These are phyloP conservation scores for Macroramphosus scolopax DNA, from an alignment of 2,797 vertebrate genomes.

Conservation along the genomic window DNA sequence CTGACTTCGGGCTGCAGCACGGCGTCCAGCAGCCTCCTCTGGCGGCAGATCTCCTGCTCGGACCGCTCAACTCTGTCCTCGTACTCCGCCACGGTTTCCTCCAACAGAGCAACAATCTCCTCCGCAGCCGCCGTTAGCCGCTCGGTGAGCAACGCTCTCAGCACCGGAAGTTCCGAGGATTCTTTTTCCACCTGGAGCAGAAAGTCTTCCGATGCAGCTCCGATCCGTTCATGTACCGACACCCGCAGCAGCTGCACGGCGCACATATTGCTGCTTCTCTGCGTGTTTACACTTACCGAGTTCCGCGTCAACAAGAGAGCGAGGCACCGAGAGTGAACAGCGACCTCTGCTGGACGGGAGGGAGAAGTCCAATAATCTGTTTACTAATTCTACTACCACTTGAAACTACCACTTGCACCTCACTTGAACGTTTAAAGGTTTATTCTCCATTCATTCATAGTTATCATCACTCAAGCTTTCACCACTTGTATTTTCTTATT, in stretches of 20 bases:
- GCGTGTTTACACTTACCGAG: neutral
- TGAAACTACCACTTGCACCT: too few relatives aligned
- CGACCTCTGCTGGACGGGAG: slow-evolving; percentile 1
- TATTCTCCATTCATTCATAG: too few relatives aligned
- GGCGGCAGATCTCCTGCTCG: slow-evolving; percentile 39
- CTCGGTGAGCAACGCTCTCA: slow-evolving; percentile 50
- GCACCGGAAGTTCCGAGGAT: neutral
- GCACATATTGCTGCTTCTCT: slow-evolving; percentile 19
- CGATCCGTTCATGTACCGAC: slow-evolving; percentile 45
- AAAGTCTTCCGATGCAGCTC: slow-evolving; percentile 41
- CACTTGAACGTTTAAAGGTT: too few relatives aligned
- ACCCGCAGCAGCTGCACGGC: slow-evolving; percentile 42
- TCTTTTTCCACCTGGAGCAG: slow-evolving; percentile 38
- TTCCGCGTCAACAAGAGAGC: slow-evolving; percentile 12
- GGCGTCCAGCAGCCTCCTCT: slow-evolving; percentile 49
- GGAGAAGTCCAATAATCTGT: too few relatives aligned
- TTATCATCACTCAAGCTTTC: too few relatives aligned
- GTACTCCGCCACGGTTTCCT: slow-evolving; percentile 41
- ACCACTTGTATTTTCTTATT: too few relatives aligned
- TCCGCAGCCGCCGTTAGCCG: slow-evolving; percentile 50
- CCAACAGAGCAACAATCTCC: slow-evolving; percentile 39
- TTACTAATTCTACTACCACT: too few relatives aligned
- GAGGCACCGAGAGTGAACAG: neutral
- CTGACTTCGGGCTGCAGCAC: slow-evolving; percentile 43
- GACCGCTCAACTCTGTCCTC: slow-evolving; percentile 27